phyloP scores from a whole-genome alignment of 2,797 vertebrate species.

The Pipistrellus pygmaeus region DNA sequence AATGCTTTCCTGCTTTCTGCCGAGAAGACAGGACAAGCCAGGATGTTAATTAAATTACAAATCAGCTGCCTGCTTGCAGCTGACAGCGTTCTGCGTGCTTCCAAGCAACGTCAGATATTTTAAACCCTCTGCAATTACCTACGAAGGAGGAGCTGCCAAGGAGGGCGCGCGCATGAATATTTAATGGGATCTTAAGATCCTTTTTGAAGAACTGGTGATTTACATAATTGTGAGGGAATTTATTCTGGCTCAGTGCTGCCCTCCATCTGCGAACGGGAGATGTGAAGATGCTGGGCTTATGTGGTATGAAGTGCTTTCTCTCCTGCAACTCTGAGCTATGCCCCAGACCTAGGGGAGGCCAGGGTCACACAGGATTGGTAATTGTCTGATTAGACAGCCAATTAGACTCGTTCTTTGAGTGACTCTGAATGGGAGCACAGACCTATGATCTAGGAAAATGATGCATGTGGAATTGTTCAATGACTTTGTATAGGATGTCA shows the following conservation, averaged over 20 bases:
- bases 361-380: neutral
- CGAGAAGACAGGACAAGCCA: constrained; percentile 75
- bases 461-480: neutral
- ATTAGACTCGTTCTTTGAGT: neutral
- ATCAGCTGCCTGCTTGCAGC: constrained; percentile 84
- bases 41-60: constrained; percentile 90
- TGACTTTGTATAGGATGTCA: neutral
- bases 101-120: constrained; percentile 87
- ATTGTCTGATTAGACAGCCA: neutral
- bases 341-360: neutral
- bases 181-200: constrained; percentile 77
- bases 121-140: constrained; percentile 89
- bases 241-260: constrained; percentile 62
- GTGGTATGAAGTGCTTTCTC: neutral
- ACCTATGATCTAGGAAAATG: neutral
- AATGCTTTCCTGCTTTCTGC: constrained; percentile 66
- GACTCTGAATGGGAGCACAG: neutral
- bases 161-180: constrained; percentile 83
- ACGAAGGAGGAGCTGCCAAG: constrained; percentile 81
- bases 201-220: constrained; percentile 81
- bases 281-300: neutral
- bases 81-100: constrained; percentile 84
- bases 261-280: constrained; percentile 48
- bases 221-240: constrained; percentile 67
- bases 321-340: neutral